Evolutionary conservation across 2,113 vertebrate genomes (phyloP).

Genomic region (Sialia sialis): DNA sequence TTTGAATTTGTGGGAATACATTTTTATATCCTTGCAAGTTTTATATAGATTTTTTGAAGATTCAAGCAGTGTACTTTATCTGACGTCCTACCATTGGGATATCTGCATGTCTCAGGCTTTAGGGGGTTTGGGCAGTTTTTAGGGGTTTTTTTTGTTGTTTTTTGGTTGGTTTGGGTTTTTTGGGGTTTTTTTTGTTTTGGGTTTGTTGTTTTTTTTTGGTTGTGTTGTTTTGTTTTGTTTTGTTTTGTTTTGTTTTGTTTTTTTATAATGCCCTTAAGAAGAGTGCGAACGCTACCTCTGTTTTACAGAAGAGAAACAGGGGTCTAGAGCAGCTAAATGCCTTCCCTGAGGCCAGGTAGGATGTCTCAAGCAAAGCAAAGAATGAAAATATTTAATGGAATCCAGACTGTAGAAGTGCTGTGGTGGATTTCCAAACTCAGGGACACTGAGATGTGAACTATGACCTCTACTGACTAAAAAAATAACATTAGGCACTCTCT

Average conservation of each 20-base stretch:
- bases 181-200: background rate
- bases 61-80: background rate
- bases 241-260: background rate
- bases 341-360: background rate
- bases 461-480: background rate
- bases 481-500: background rate
- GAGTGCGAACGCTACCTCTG: background rate
- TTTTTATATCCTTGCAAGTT: background rate
- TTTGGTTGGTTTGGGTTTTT: too few relatives aligned
- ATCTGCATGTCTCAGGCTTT: background rate
- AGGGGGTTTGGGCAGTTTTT: rapidly evolving
- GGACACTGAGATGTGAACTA: background rate
- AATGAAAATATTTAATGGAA: background rate
- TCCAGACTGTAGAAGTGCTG: background rate
- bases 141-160: background rate
- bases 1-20: background rate
- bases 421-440: background rate
- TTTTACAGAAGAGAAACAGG: background rate
- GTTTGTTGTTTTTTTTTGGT: too few relatives aligned
- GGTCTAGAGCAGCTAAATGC: background rate
- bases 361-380: background rate
- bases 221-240: too few relatives aligned
- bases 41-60: background rate
- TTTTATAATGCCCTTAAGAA: background rate
- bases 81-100: background rate